Evolutionary conservation across 1,140 invertebrate genomes (phyloP).

Genomic region (Ephestia elutella): DNA sequence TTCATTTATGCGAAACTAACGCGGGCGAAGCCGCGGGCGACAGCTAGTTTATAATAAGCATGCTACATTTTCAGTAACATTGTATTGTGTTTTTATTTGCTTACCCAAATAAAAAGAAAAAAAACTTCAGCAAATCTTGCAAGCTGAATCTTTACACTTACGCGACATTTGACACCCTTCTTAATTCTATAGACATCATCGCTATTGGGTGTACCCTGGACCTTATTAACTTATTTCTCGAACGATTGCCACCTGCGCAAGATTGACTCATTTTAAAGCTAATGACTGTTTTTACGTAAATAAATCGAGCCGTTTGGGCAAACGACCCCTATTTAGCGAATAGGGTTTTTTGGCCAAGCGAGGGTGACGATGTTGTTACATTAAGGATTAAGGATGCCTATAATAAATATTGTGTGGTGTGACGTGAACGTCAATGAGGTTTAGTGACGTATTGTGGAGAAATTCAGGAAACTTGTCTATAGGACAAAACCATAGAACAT

Average conservation of each 20-base stretch:
- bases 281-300: slow-evolving; percentile 8
- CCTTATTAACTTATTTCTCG: background rate
- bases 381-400: background rate
- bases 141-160: too few species aligned
- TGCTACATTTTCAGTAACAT: too few species aligned
- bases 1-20: too few species aligned
- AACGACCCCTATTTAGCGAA: background rate
- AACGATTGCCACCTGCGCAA: slow-evolving; percentile 36
- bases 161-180: too few species aligned
- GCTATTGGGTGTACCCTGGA: background rate
- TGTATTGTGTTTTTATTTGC: too few species aligned
- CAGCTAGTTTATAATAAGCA: too few species aligned
- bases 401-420: background rate
- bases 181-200: background rate
- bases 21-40: too few species aligned
- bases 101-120: too few species aligned
- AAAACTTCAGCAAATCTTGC: too few species aligned
- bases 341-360: background rate
- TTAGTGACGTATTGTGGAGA: background rate
- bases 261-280: slow-evolving; percentile 42
- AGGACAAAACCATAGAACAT: too few species aligned
- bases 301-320: slow-evolving; percentile 1
- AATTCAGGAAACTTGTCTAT: too few species aligned
- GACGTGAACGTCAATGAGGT: background rate
- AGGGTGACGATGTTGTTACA: background rate